A percentile compares a stretch with the other conserved stretches of the same genome.
Conservation (phyloP, 2,797 vertebrate genomes). For the Mus minutoides region DNA sequence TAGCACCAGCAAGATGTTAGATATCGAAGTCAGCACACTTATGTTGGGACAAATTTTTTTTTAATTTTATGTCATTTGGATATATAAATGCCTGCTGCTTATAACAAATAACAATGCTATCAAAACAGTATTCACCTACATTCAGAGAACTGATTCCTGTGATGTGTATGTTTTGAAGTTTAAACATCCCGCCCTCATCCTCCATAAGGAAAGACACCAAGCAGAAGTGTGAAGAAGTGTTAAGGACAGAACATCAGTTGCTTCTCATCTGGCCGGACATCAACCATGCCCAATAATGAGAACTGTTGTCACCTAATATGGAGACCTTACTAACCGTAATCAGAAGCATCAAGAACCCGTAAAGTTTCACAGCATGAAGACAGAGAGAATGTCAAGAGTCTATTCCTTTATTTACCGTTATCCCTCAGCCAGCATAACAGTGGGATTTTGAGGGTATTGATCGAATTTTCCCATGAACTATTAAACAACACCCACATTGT, state of each 20-base stretch:
- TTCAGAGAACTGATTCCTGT: background rate
- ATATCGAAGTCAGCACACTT: background rate
- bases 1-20: background rate
- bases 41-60: conserved; percentile 4
- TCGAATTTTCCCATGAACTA: background rate
- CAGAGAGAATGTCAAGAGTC: background rate
- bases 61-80: conserved; percentile 39
- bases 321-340: background rate
- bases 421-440: background rate
- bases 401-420: background rate
- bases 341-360: background rate
- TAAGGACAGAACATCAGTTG: background rate
- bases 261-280: background rate
- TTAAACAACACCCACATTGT: background rate
- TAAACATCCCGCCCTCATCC: background rate
- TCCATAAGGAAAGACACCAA: background rate
- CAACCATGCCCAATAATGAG: background rate
- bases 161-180: background rate
- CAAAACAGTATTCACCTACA: background rate
- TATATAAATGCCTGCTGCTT: background rate
- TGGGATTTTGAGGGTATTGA: background rate
- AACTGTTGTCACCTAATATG: background rate
- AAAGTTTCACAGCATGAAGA: background rate
- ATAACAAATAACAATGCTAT: background rate
- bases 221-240: no score